Evolutionary conservation across 1,140 invertebrate genomes (phyloP).

Genomic region (Euschistus heros): DNA sequence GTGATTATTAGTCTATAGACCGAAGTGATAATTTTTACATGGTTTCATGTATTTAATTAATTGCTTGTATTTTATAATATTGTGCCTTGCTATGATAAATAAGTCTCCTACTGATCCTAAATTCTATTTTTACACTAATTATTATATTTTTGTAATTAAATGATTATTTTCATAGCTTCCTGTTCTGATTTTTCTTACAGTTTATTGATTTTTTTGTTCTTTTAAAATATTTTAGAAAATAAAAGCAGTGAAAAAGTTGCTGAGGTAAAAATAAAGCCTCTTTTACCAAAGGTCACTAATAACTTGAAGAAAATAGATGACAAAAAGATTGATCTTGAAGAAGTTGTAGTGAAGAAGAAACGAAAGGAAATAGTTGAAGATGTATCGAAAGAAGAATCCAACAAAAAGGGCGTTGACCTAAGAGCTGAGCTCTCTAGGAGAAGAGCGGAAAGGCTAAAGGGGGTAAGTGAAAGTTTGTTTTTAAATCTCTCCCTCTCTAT

Average conservation of each 20-base stretch:
- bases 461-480: not conserved
- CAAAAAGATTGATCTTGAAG: not conserved
- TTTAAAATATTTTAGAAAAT: not conserved
- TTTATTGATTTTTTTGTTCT: too few relatives aligned
- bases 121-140: too few relatives aligned
- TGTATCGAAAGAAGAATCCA: not conserved
- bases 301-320: conserved; percentile 1
- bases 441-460: conserved; percentile 21
- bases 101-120: too few relatives aligned
- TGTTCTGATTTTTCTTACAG: too few relatives aligned
- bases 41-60: too few relatives aligned
- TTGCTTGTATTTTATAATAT: too few relatives aligned
- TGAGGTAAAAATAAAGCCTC: not conserved
- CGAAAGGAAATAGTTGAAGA: not conserved
- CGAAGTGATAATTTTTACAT: too few relatives aligned
- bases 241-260: not conserved
- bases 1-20: too few relatives aligned
- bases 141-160: too few relatives aligned
- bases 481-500: too few relatives aligned
- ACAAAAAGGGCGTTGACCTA: conserved; percentile 16
- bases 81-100: too few relatives aligned
- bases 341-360: conserved; percentile 1
- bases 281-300: not conserved
- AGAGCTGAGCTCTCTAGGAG: conserved; percentile 22
- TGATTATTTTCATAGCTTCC: too few relatives aligned